Percentiles rank a stretch among this genome's conserved stretches.
Evolutionary conservation across 2,797 vertebrate genomes (phyloP).

Genomic region (Zonotrichia albicollis): DNA sequence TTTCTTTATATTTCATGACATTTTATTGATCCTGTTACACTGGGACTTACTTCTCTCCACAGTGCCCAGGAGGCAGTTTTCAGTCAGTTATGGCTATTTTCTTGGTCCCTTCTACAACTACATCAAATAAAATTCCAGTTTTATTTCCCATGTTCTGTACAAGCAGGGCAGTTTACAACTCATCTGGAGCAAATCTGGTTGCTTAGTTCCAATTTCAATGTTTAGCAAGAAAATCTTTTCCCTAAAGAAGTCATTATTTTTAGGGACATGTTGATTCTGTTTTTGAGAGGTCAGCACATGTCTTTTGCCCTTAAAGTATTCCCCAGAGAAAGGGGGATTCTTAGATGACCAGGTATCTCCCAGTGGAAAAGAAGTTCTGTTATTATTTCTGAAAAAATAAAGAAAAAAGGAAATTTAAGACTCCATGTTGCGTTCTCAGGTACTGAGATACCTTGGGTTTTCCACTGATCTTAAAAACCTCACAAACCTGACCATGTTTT

Average conservation of each 20-base stretch:
- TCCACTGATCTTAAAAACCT: not conserved
- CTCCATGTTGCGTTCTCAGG: not conserved
- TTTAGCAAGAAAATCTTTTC: not conserved
- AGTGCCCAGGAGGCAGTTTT: not conserved
- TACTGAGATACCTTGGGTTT: not conserved
- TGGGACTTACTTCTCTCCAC: not conserved
- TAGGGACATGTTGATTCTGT: fast-evolving
- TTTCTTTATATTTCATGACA: not conserved
- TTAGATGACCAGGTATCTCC: not conserved
- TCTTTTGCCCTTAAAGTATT: not conserved
- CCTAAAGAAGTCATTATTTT: not conserved
- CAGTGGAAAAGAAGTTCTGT: not conserved
- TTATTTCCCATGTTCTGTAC: not conserved
- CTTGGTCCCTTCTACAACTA: not conserved
- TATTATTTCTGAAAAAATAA: not conserved
- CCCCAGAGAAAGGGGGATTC: not conserved
- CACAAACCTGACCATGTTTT: not conserved
- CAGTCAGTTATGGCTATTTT: not conserved
- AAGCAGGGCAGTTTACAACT: not conserved
- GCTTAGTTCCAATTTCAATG: not conserved
- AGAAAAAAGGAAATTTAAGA: not conserved
- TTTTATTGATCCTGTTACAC: not conserved
- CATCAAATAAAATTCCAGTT: not conserved
- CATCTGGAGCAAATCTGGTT: not conserved
- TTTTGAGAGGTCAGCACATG: not conserved